Base-by-base conservation (phyloP, 2,888 invertebrate species). In the Lissocephala sabroskyi region DNA sequence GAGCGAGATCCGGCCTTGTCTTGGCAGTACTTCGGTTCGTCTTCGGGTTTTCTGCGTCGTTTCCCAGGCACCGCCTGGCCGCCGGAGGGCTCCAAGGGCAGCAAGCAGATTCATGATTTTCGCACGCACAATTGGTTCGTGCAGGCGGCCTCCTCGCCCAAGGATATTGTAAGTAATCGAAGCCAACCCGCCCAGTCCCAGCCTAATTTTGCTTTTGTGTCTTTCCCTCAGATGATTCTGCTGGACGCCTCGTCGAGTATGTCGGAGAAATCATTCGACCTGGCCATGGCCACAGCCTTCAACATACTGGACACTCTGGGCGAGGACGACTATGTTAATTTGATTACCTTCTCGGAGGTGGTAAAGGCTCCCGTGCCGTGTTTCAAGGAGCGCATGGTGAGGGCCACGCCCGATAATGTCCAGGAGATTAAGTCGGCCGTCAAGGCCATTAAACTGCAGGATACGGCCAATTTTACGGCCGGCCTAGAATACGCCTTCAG, bases 11-110 rank as follows among this genome's bases (percentile, higher is more conserved):
- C 96, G 0, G 92, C 94, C 1, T 87, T 97, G 33, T 94, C 95
- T n/a, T 99, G 98, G 96, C 99, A 99, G 86, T 97, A 97, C 86
- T 99, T 96, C 86, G 97, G 98, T 43, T 96, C 97, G 45, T 92
- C 96, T n/a, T 88, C 91, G 1, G 99, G 99, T 41, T 98, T 98
- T 85, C 90, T 98, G 84, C 87, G 98, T 73, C 90, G 96, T 78
- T 99, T 94, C 87, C 99, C 98, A 82, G 98, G 97, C 92, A 93
- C 93, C 80, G 91, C 93, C 14, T 94, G 94, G 94, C 93, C 93
- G 13, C 92, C 93, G 17, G 91, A 91, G 84, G 91, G 91, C 65
- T 89, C 91, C 42, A 89, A 90, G 63, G 94, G 92, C 80, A 93
- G 89, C 63, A 89, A 92, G 48, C 90, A 91, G 60, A 90, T 98